phyloP scores from a whole-genome alignment of 2,113 vertebrate genomes.

The Anoura caudifer region DNA sequence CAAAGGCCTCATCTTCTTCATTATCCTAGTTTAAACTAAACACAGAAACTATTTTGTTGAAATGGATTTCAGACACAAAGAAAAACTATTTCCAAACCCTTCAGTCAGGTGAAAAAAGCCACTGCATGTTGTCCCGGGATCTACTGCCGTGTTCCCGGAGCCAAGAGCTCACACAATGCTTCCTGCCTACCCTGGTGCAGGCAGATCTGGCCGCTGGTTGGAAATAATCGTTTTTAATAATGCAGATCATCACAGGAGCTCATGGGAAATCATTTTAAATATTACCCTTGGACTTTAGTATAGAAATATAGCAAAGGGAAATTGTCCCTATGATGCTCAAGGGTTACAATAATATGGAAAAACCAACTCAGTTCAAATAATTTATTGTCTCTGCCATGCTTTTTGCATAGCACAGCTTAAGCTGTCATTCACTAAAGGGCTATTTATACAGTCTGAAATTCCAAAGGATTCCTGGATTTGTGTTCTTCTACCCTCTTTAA shows the following conservation, averaged over 20 bases:
- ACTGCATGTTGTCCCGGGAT: slow-evolving; percentile 42
- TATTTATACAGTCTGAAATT: slow-evolving; percentile 79
- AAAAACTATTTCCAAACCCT: slow-evolving; percentile 29
- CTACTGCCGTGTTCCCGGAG: slow-evolving; percentile 54
- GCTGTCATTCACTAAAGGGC: slow-evolving; percentile 54
- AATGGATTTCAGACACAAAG: slow-evolving; percentile 61
- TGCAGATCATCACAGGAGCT: slow-evolving; percentile 59
- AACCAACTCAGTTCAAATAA: slow-evolving; percentile 64
- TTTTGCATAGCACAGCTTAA: slow-evolving; percentile 64
- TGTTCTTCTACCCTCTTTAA: slow-evolving; percentile 73
- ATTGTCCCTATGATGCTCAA: slow-evolving; percentile 68
- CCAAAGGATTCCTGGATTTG: slow-evolving; percentile 76
- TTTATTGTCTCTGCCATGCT: slow-evolving; percentile 66
- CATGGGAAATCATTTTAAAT: slow-evolving; percentile 58
- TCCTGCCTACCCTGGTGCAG: slow-evolving; percentile 34
- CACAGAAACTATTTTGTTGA: slow-evolving; percentile 48
- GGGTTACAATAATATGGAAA: slow-evolving; percentile 73
- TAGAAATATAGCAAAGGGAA: slow-evolving; percentile 55
- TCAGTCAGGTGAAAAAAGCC: slow-evolving; percentile 50
- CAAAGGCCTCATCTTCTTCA: slow-evolving; percentile 32
- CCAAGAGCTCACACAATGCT: slow-evolving; percentile 44
- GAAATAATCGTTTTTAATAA: slow-evolving; percentile 61
- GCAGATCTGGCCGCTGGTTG: slow-evolving; percentile 55
- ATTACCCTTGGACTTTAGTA: slow-evolving; percentile 66
- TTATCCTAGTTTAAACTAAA: slow-evolving; percentile 46